Conservation (phyloP, 2,888 invertebrate species). For the Meganola albula region DNA sequence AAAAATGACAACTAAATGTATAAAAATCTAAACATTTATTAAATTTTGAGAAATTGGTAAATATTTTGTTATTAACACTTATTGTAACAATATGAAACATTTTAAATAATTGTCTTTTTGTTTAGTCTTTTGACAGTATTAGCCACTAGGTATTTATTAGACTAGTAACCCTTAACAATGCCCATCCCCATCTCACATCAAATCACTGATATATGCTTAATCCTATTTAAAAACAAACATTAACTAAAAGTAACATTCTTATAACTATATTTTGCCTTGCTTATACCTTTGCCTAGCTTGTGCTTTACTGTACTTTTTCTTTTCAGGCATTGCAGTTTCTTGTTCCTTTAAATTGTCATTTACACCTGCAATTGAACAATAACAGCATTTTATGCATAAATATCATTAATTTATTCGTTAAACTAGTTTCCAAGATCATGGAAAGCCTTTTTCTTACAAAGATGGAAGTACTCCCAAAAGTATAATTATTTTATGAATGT, state of each 20-base stretch:
- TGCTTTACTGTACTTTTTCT: conserved; percentile 82
- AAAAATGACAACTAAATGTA: conserved; percentile 30
- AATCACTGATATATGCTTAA: conserved; percentile 29
- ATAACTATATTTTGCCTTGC: conserved; percentile 81
- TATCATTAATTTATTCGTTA: too few relatives aligned
- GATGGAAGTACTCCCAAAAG: too few relatives aligned
- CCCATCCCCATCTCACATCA: conserved; percentile 28
- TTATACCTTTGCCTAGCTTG: conserved; percentile 86
- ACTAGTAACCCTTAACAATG: conserved; percentile 29
- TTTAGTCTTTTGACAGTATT: conserved; percentile 25
- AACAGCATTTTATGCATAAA: too few relatives aligned
- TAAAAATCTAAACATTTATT: conserved; percentile 31
- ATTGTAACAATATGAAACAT: conserved; percentile 18
- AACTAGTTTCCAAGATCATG: too few relatives aligned
- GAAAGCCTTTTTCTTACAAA: too few relatives aligned
- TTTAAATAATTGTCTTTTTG: conserved; percentile 28
- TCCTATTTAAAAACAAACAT: conserved; percentile 25
- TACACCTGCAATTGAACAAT: conserved; percentile 39
- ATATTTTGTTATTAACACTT: conserved; percentile 33
- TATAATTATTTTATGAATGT: too few relatives aligned
- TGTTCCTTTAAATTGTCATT: conserved; percentile 45
- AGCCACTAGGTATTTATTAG: conserved; percentile 15
- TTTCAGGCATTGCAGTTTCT: conserved; percentile 54
- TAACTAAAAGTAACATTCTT: conserved; percentile 22
- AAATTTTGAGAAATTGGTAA: conserved; percentile 31